These are phyloP conservation scores for Osmerus mordax DNA, from an alignment of 2,113 vertebrate species.

Conservation along the genomic window DNA sequence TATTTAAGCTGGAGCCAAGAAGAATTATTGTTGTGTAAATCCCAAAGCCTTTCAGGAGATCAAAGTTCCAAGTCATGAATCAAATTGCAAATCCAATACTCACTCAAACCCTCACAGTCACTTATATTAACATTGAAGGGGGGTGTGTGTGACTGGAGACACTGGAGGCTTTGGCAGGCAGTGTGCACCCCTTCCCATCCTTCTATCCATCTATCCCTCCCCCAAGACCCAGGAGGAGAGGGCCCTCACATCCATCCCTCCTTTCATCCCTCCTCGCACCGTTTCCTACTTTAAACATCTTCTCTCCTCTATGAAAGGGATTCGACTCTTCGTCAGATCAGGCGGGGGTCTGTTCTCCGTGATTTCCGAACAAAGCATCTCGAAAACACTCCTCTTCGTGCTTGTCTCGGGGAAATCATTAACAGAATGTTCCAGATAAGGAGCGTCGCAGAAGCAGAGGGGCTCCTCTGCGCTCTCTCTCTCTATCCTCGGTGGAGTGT, in stretches of 20 bases:
- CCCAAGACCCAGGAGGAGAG: not conserved
- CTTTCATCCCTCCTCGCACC: not conserved
- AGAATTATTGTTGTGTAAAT: constrained; percentile 75
- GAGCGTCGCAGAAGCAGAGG: no score
- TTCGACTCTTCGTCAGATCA: no score
- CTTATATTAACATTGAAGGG: constrained; percentile 9
- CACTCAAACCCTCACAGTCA: constrained; percentile 13
- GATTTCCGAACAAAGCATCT: not conserved
- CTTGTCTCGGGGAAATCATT: no score
- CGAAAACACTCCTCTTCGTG: no score
- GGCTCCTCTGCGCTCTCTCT: no score
- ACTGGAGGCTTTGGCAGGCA: constrained; percentile 13
- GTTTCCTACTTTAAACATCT: constrained; percentile 20
- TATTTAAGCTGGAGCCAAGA: constrained; percentile 62
- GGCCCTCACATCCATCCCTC: not conserved
- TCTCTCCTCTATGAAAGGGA: constrained; percentile 12
- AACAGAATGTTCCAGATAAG: no score
- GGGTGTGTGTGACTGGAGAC: no score
- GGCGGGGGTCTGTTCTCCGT: constrained; percentile 20
- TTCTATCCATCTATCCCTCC: not conserved
- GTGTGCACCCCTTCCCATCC: constrained; percentile 1
- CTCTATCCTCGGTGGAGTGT: not conserved
- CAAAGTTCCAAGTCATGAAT: constrained; percentile 73
- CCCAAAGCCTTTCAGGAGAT: constrained; percentile 71
- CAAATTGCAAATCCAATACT: constrained; percentile 58